Base-by-base conservation (phyloP, 2,797 vertebrate genomes). In the Graptemys geographica region DNA sequence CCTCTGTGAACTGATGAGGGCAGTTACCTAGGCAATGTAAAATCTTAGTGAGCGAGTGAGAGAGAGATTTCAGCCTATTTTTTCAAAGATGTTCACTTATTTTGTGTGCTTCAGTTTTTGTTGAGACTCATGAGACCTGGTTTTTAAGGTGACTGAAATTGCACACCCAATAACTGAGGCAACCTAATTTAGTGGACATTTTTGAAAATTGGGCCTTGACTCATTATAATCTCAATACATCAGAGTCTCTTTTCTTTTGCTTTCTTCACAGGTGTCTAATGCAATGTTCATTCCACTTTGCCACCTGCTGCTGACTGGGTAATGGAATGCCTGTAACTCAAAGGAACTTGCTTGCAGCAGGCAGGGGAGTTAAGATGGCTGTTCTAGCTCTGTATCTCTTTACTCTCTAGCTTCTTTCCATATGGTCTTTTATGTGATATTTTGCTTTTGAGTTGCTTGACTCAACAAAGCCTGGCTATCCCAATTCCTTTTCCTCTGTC, bases 281-380 rank as follows among this genome's bases (percentile, higher is more conserved):
- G 1, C 53, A 89, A 81, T 91, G 95, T 93, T 93, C 94, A 90
- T 41, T 23, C 53, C 4, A 47, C 81, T 47, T 37, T 88, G 59
- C 59, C 37, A 55, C 84, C 65, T 55, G 41, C 56, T 2, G 79
- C 92, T 94, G 96, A 81, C 86, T 94, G 84, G 28, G 25, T 41
- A 21, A 0, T 5, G 56, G 87, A 78, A 57, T 27, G 4, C 1
- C 84, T 33, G 51, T 15, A 72, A 41, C 74, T 89, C 5, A 27
- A 62, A 59, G 44, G n/a, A 10, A 65, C 59, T 11, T 52, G 59
- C 57, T 86, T 25, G 47, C 37, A 31, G 47, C 12, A 44, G 80
- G 84, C 65, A 89, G 65, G 52, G 51, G 0, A 82, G 62, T 95
- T 97, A 94, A 95, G 95, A 95, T 2, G 15, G 16, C 78, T 81